phyloP scores from a whole-genome alignment of 2,888 invertebrate species.

The Anticlea derivata region DNA sequence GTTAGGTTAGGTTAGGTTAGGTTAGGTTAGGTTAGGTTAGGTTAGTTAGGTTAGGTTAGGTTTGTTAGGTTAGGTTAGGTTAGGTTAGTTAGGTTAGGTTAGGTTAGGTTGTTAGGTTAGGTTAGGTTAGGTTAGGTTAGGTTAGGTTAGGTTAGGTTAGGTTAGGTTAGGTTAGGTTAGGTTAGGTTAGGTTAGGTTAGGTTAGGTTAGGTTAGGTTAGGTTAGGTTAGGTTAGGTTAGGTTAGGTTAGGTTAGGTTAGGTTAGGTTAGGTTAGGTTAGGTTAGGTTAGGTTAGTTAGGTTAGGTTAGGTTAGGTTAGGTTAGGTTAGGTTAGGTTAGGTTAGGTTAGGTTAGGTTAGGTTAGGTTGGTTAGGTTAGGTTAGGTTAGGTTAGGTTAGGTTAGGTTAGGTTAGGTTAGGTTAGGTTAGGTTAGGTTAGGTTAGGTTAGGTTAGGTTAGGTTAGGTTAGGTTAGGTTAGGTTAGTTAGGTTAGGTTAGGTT shows the following conservation, averaged over 20 bases:
- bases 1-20: slow-evolving; percentile 27
- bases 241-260: slow-evolving; percentile 20
- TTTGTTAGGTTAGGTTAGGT: slow-evolving; percentile 22
- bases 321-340: slow-evolving; percentile 26
- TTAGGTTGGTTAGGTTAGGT: slow-evolving; percentile 23
- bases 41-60: slow-evolving; percentile 28
- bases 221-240: slow-evolving; percentile 21
- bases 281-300: slow-evolving; percentile 26
- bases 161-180: slow-evolving; percentile 20
- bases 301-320: slow-evolving; percentile 29
- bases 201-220: slow-evolving; percentile 21
- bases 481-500: slow-evolving; percentile 23
- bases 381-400: slow-evolving; percentile 12
- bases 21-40: slow-evolving; percentile 29
- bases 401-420: slow-evolving; percentile 18
- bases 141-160: slow-evolving; percentile 25
- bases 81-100: slow-evolving; percentile 24
- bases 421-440: slow-evolving; percentile 23
- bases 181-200: slow-evolving; percentile 21
- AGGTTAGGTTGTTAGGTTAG: slow-evolving; percentile 24
- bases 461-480: slow-evolving; percentile 23
- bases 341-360: slow-evolving; percentile 21
- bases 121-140: slow-evolving; percentile 24
- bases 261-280: slow-evolving; percentile 25
- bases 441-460: slow-evolving; percentile 22